Evolutionary conservation across 2,797 vertebrate genomes (phyloP).

Genomic region (Phalloptychus januarius): DNA sequence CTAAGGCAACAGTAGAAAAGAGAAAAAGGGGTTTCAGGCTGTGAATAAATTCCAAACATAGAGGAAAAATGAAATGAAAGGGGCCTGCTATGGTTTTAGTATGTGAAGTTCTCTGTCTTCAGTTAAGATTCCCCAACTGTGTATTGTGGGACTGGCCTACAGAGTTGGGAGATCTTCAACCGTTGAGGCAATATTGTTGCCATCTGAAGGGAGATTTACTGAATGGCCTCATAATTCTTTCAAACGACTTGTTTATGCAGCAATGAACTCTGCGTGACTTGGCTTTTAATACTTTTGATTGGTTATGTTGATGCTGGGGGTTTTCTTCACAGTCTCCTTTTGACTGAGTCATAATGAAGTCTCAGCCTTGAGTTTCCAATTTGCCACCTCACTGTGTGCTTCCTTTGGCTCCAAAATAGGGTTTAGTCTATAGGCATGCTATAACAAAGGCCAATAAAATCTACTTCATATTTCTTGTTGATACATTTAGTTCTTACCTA

Average conservation of each 20-base stretch:
- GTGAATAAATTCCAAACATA: slow-evolving; percentile 28
- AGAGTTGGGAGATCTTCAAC: slow-evolving; percentile 52
- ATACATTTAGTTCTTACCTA: slow-evolving; percentile 11
- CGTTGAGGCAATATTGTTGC: slow-evolving; percentile 56
- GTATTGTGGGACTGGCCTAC: slow-evolving; percentile 56
- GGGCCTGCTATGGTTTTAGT: slow-evolving; percentile 30
- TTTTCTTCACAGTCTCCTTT: slow-evolving; percentile 28
- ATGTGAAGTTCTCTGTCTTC: slow-evolving; percentile 52
- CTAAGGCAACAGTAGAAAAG: slow-evolving; percentile 18
- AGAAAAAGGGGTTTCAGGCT: slow-evolving; percentile 17
- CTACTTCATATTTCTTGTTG: slow-evolving; percentile 8
- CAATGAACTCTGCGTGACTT: slow-evolving; percentile 62
- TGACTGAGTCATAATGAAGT: slow-evolving; percentile 20
- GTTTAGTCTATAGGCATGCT: slow-evolving; percentile 10
- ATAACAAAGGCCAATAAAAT: slow-evolving; percentile 22
- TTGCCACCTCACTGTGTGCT: slow-evolving; percentile 6
- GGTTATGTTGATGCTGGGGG: slow-evolving; percentile 20
- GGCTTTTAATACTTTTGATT: slow-evolving; percentile 40
- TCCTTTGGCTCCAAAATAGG: slow-evolving; percentile 1
- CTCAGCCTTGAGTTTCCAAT: slow-evolving; percentile 12
- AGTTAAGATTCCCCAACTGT: slow-evolving; percentile 46
- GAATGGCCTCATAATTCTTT: slow-evolving; percentile 65
- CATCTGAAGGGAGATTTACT: slow-evolving; percentile 56
- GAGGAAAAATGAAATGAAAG: slow-evolving; percentile 37
- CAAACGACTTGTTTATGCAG: slow-evolving; percentile 62